Evolutionary conservation across 2,888 invertebrate species (phyloP).

Genomic region (Dermolepida albohirtum): DNA sequence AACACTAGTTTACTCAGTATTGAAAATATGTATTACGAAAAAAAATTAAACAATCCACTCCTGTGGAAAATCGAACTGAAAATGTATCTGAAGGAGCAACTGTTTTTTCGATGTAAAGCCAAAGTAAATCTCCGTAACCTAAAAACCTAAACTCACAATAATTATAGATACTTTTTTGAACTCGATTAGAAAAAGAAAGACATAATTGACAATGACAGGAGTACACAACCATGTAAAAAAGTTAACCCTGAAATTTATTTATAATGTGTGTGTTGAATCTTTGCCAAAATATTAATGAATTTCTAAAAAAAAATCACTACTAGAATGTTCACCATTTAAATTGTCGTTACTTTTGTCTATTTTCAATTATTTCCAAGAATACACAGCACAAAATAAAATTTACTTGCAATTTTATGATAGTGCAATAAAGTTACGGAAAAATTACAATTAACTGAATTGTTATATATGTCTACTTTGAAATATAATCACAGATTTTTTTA

Average conservation of each 20-base stretch:
- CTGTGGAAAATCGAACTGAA: neutral
- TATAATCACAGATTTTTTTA: no score
- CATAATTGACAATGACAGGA: slow-evolving; percentile 35
- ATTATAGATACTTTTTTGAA: slow-evolving; percentile 13
- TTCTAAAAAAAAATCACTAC: slow-evolving; percentile 41
- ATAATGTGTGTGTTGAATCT: slow-evolving; percentile 42
- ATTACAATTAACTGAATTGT: no score
- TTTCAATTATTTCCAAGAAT: neutral
- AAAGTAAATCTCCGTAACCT: neutral
- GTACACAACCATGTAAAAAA: slow-evolving; percentile 32
- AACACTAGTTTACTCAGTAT: no score
- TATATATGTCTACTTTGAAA: no score
- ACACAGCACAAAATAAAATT: neutral
- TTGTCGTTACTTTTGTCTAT: slow-evolving; percentile 16
- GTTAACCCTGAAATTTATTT: slow-evolving; percentile 46
- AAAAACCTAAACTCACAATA: slow-evolving; percentile 1
- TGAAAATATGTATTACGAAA: neutral
- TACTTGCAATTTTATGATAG: neutral
- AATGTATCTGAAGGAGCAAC: neutral
- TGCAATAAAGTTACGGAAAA: neutral
- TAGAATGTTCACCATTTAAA: slow-evolving; percentile 22
- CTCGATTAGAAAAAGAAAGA: slow-evolving; percentile 18
- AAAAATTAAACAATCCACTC: neutral
- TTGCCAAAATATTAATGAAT: slow-evolving; percentile 46
- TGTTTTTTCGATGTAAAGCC: neutral